phyloP scores from a whole-genome alignment of 2,888 invertebrate genomes.

The Penaeus monodon region DNA sequence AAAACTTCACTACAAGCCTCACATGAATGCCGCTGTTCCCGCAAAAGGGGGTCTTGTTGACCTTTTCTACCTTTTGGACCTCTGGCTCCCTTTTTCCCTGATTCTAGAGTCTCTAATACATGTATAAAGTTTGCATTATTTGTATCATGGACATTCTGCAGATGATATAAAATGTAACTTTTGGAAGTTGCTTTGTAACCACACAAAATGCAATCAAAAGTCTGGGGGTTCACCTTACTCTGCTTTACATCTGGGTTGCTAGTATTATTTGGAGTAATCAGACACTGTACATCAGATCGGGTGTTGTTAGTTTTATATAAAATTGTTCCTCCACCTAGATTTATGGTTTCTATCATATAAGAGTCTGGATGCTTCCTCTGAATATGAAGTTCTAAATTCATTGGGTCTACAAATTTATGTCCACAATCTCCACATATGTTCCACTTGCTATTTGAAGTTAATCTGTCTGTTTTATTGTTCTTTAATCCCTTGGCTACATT shows the following conservation, averaged over 20 bases:
- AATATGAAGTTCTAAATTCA: slow-evolving; percentile 63
- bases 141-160: slow-evolving; percentile 53
- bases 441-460: slow-evolving; percentile 46
- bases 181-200: slow-evolving; percentile 51
- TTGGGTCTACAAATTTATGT: slow-evolving; percentile 63
- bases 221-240: slow-evolving; percentile 34
- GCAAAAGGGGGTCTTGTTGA: slow-evolving; percentile 25
- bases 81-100: slow-evolving; percentile 20
- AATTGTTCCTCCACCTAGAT: slow-evolving; percentile 55
- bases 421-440: slow-evolving; percentile 65
- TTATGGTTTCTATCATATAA: slow-evolving; percentile 54
- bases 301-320: slow-evolving; percentile 59
- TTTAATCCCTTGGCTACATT: slow-evolving; percentile 27
- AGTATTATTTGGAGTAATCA: slow-evolving; percentile 25
- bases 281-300: slow-evolving; percentile 40
- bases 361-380: slow-evolving; percentile 61
- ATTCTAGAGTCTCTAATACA: slow-evolving; percentile 44
- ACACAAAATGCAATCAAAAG: slow-evolving; percentile 58
- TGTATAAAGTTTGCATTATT: slow-evolving; percentile 56
- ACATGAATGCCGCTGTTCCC: slow-evolving; percentile 47
- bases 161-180: slow-evolving; percentile 45
- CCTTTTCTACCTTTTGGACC: slow-evolving; percentile 28
- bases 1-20: slow-evolving; percentile 52
- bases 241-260: neutral
- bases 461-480: slow-evolving; percentile 26